Conservation (phyloP, 2,888 invertebrate species). For the Leucoma salicis region DNA sequence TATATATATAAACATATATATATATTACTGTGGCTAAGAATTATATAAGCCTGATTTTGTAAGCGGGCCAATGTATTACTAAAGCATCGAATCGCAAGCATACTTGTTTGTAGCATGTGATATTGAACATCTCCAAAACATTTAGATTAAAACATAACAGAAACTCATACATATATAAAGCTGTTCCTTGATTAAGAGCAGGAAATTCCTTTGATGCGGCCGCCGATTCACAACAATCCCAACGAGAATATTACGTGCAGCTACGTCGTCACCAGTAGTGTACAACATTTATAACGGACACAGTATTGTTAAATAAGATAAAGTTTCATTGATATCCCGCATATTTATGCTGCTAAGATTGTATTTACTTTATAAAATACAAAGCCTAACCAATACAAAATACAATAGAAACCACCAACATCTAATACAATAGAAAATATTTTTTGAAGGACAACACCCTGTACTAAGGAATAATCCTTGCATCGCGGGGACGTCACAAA, state of each 20-base stretch:
- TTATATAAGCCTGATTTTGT: too few relatives aligned
- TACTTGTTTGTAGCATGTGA: slow-evolving; percentile 36
- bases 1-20: too few relatives aligned
- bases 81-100: slow-evolving; percentile 9
- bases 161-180: slow-evolving; percentile 55
- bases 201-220: slow-evolving; percentile 74
- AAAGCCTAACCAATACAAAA: too few relatives aligned
- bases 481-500: too few relatives aligned
- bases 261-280: slow-evolving; percentile 52
- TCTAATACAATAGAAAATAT: too few relatives aligned
- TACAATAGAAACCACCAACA: too few relatives aligned
- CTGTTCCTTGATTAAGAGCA: slow-evolving; percentile 62
- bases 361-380: neutral
- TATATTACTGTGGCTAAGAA: too few relatives aligned
- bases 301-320: neutral
- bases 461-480: too few relatives aligned
- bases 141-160: slow-evolving; percentile 52
- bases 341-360: neutral
- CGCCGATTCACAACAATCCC: slow-evolving; percentile 64
- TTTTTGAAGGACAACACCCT: too few relatives aligned
- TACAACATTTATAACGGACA: slow-evolving; percentile 18
- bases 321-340: neutral
- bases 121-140: slow-evolving; percentile 42
- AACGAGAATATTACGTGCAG: slow-evolving; percentile 60
- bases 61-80: too few relatives aligned